phyloP scores from a whole-genome alignment of 2,888 invertebrate genomes.

The Sialis lutaria region DNA sequence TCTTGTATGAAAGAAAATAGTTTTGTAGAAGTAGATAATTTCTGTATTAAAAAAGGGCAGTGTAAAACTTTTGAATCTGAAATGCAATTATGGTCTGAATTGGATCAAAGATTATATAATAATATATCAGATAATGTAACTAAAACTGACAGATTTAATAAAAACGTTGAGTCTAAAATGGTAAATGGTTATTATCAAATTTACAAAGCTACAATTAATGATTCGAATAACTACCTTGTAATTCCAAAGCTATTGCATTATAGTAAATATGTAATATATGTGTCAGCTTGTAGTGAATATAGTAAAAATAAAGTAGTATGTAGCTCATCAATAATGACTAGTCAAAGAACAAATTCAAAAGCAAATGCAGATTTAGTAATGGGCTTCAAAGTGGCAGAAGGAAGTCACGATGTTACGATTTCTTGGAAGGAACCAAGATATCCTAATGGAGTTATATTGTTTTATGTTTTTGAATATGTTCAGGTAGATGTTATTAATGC shows the following conservation, averaged over 20 bases:
- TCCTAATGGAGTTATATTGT: constrained; percentile 46
- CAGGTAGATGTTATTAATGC: constrained; percentile 21
- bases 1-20: too few species aligned
- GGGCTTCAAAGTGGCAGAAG: constrained; percentile 13
- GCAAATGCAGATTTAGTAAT: constrained; percentile 24
- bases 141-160: not conserved
- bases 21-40: not conserved
- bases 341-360: constrained; percentile 29
- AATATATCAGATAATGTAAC: not conserved
- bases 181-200: not conserved
- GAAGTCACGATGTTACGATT: constrained; percentile 17
- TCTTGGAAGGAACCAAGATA: constrained; percentile 39
- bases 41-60: not conserved
- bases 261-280: constrained; percentile 36
- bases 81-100: not conserved
- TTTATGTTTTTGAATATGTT: constrained; percentile 39
- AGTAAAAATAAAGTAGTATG: constrained; percentile 30
- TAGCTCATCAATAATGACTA: constrained; percentile 26
- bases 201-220: constrained; percentile 4
- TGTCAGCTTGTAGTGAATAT: constrained; percentile 38
- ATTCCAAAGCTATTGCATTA: constrained; percentile 33
- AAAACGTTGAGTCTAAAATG: not conserved
- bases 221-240: constrained; percentile 6
- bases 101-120: not conserved
- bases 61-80: not conserved